phyloP scores from a whole-genome alignment of 2,888 invertebrate genomes.

The Toxonevra muliebris region DNA sequence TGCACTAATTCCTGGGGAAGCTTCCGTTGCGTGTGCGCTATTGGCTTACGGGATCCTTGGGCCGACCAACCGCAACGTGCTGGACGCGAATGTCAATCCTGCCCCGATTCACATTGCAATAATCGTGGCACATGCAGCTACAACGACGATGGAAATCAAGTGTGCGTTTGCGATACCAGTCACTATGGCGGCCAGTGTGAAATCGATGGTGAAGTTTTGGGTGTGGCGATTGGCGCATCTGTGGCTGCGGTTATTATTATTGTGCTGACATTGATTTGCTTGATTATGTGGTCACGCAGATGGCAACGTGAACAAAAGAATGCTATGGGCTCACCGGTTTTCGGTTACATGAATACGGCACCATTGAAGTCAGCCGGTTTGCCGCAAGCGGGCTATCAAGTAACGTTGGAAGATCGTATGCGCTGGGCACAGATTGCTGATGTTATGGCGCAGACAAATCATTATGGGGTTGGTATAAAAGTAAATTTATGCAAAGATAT shows the following conservation, averaged over 20 bases:
- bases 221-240: constrained; percentile 90
- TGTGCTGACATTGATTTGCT: constrained; percentile 82
- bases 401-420: constrained; percentile 81
- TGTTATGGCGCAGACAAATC: constrained; percentile 85
- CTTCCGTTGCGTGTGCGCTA: constrained; percentile 73
- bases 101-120: constrained; percentile 81
- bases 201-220: constrained; percentile 90
- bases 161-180: constrained; percentile 75
- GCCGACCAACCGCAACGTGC: constrained; percentile 72
- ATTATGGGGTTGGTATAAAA: constrained; percentile 76
- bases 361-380: constrained; percentile 72
- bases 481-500: constrained; percentile 12
- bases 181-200: constrained; percentile 91
- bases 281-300: constrained; percentile 91
- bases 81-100: constrained; percentile 81
- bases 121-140: constrained; percentile 87
- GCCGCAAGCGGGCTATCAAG: constrained; percentile 76
- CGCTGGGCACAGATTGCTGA: constrained; percentile 91
- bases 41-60: constrained; percentile 80
- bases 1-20: constrained; percentile 88
- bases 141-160: constrained; percentile 68
- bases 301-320: constrained; percentile 91
- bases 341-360: constrained; percentile 84
- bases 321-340: constrained; percentile 81
- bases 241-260: constrained; percentile 90